Evolutionary conservation across 2,888 invertebrate species (phyloP).

Genomic region (Mongoloraphidia duomilia): DNA sequence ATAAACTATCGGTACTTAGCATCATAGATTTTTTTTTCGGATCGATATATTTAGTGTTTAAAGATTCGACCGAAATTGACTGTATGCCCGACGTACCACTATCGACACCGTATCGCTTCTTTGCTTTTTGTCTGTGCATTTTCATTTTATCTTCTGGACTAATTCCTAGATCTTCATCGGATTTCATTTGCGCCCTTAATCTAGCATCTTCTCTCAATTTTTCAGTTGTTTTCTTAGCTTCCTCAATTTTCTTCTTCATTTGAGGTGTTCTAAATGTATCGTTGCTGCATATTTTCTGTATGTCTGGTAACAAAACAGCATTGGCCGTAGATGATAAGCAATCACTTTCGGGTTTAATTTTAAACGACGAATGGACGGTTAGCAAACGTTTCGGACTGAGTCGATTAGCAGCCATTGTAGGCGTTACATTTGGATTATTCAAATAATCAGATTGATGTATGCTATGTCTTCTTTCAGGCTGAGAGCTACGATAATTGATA

Average conservation of each 20-base stretch:
- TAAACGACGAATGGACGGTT: too few relatives aligned
- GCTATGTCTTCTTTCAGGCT: too few relatives aligned
- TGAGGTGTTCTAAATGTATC: conserved; percentile 36
- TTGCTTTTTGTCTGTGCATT: conserved; percentile 34
- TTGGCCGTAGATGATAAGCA: conserved; percentile 16
- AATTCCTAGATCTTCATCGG: conserved; percentile 59
- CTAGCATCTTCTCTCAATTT: conserved; percentile 47
- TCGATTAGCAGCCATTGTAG: too few relatives aligned
- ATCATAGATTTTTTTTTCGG: too few relatives aligned
- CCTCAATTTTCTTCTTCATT: conserved; percentile 32
- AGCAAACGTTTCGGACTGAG: too few relatives aligned
- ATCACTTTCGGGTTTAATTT: too few relatives aligned
- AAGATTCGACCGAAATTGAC: conserved; percentile 13
- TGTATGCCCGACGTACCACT: neutral
- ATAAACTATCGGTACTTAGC: too few relatives aligned
- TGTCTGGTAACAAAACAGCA: conserved; percentile 31
- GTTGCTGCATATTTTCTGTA: conserved; percentile 24
- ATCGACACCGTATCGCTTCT: neutral
- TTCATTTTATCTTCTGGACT: conserved; percentile 51
- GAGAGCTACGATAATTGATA: too few relatives aligned
- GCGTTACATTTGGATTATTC: too few relatives aligned
- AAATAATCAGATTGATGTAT: too few relatives aligned
- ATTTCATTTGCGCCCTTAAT: conserved; percentile 49
- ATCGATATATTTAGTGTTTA: too few relatives aligned
- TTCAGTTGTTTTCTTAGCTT: conserved; percentile 34